A percentile compares a stretch with the other conserved stretches of the same genome.
Conservation (phyloP, 1,140 invertebrate species). For the Tenebrio molitor region DNA sequence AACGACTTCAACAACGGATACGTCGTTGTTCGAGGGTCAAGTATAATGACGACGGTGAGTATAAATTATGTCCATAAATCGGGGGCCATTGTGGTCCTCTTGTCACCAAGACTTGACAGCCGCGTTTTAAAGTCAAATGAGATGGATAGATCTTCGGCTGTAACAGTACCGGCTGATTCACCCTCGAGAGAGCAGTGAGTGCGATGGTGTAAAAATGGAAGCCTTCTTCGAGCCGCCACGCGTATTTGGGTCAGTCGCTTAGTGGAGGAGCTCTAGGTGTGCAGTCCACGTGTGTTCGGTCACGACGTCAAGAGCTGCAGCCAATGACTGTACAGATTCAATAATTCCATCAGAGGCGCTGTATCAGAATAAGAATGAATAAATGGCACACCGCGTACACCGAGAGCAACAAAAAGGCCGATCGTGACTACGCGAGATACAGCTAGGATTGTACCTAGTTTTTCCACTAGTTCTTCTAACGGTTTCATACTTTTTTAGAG, state of each 20-base stretch:
- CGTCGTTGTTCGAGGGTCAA: no score
- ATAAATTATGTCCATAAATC: no score
- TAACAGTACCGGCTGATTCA: no score
- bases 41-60: no score
- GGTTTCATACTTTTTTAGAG: conserved; percentile 45
- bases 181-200: no score
- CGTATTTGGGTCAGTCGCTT: background rate
- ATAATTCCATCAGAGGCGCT: background rate
- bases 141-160: no score
- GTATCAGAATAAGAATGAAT: conserved; percentile 41
- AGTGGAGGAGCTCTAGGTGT: background rate
- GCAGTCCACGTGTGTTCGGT: background rate
- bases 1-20: no score
- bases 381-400: conserved; percentile 26
- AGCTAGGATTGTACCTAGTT: conserved; percentile 48
- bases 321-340: conserved; percentile 9
- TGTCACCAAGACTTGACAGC: no score
- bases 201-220: no score
- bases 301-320: background rate
- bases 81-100: no score
- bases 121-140: no score
- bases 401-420: conserved; percentile 46
- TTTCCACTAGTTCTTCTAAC: conserved; percentile 49
- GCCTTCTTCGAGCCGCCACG: no score
- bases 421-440: conserved; percentile 49